Conservation (phyloP, 2,888 invertebrate species). For the Watsonalla cultraria region DNA sequence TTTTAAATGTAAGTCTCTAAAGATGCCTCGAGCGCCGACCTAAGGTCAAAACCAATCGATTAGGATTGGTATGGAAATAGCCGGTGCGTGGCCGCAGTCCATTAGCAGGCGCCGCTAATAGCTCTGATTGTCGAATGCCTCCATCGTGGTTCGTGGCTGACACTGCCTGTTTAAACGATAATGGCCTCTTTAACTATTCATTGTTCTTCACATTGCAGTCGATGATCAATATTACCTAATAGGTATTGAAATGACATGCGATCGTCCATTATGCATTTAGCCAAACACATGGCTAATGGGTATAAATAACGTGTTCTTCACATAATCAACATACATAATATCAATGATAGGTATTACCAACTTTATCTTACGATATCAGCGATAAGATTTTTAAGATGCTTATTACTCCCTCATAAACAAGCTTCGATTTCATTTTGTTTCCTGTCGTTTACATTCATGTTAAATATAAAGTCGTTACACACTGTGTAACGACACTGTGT, state of each 20-base stretch:
- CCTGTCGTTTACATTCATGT: too few relatives aligned
- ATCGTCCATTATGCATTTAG: neutral
- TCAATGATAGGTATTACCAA: too few relatives aligned
- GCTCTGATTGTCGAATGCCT: neutral
- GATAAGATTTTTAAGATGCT: too few relatives aligned
- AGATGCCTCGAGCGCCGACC: neutral
- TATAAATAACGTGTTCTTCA: too few relatives aligned
- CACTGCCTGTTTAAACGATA: neutral
- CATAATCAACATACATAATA: too few relatives aligned
- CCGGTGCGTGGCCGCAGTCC: neutral
- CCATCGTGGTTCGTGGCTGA: neutral
- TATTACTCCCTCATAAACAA: too few relatives aligned
- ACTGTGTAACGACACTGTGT: too few relatives aligned
- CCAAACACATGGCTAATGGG: too few relatives aligned
- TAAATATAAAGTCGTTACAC: too few relatives aligned
- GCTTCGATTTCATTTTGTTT: too few relatives aligned
- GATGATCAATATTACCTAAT: neutral
- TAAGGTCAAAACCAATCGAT: conserved; percentile 22
- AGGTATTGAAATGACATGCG: neutral
- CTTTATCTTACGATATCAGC: too few relatives aligned
- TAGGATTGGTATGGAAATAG: conserved; percentile 13
- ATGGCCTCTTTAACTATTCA: neutral
- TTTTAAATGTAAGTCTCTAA: too few relatives aligned
- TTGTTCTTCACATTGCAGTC: neutral
- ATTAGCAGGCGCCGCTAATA: conserved; percentile 7